phyloP scores from a whole-genome alignment of 1,140 invertebrate genomes.

The Hyles vespertilio region DNA sequence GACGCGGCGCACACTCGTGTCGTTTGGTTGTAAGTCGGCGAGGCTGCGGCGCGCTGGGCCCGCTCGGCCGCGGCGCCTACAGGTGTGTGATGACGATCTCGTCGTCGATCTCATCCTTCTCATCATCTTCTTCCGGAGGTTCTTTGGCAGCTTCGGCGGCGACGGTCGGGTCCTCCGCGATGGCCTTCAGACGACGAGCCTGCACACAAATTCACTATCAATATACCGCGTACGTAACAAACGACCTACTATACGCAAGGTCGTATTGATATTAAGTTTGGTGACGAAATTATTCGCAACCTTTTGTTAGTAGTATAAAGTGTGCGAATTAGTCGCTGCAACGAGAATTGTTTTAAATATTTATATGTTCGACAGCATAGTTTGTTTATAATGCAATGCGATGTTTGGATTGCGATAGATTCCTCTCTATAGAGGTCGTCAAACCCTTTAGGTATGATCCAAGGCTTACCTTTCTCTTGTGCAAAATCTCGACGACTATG shows the following conservation, averaged over 20 bases:
- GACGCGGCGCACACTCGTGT: background rate
- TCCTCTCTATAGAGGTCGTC: too few species aligned
- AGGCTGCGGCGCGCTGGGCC: background rate
- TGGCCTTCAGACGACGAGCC: slow-evolving; percentile 76
- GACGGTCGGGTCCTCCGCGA: slow-evolving; percentile 82
- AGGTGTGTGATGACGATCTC: slow-evolving; percentile 90
- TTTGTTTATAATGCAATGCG: too few species aligned
- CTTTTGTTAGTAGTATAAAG: too few species aligned
- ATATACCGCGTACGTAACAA: background rate
- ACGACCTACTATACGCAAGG: too few species aligned
- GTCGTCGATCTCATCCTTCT: slow-evolving; percentile 89
- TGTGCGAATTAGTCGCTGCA: too few species aligned
- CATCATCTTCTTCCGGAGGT: slow-evolving; percentile 84
- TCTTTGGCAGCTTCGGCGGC: slow-evolving; percentile 72
- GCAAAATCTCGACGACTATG: slow-evolving; percentile 87
- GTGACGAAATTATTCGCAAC: too few species aligned
- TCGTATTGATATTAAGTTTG: too few species aligned
- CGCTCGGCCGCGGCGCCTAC: slow-evolving; percentile 55
- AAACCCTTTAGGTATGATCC: background rate
- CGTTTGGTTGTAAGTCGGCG: slow-evolving; percentile 1
- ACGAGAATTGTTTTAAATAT: too few species aligned
- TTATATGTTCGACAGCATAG: too few species aligned
- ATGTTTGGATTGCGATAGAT: too few species aligned
- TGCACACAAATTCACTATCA: slow-evolving; percentile 26
- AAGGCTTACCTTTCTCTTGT: slow-evolving; percentile 83